phyloP scores from a whole-genome alignment of 2,797 vertebrate genomes.

The Leptodactylus fallax region DNA sequence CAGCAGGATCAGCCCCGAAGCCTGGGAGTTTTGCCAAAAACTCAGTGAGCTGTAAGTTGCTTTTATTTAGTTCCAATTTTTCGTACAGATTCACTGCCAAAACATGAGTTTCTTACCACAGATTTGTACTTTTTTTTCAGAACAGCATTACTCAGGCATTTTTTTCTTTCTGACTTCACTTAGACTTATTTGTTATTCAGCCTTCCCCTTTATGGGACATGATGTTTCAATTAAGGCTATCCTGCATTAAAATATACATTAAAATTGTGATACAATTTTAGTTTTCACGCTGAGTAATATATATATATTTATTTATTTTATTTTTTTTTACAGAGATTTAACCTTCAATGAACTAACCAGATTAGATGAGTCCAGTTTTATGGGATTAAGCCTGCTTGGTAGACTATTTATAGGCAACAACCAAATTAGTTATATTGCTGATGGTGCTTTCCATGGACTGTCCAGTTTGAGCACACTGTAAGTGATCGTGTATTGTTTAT shows the following conservation, averaged over 20 bases:
- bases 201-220: constrained; percentile 15
- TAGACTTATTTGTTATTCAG: constrained; percentile 17
- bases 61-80: constrained; percentile 74
- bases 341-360: constrained; percentile 89
- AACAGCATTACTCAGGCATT: constrained; percentile 73
- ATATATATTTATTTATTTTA: constrained; percentile 57
- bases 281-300: not conserved
- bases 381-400: constrained; percentile 87
- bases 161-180: constrained; percentile 62
- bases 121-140: constrained; percentile 74
- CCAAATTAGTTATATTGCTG: constrained; percentile 92
- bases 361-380: constrained; percentile 93
- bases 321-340: constrained; percentile 82
- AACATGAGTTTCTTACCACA: constrained; percentile 74
- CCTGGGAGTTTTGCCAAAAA: constrained; percentile 98
- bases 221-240: constrained; percentile 9
- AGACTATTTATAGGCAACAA: constrained; percentile 90
- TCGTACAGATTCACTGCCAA: constrained; percentile 74
- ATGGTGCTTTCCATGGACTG: constrained; percentile 93
- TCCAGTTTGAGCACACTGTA: constrained; percentile 89
- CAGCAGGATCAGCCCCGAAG: constrained; percentile 89
- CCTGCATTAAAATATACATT: not conserved
- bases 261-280: not conserved
- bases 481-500: constrained; percentile 71
- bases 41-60: constrained; percentile 93